Evolutionary conservation across 2,113 vertebrate genomes (phyloP).

Genomic region (Gymnogyps californianus): DNA sequence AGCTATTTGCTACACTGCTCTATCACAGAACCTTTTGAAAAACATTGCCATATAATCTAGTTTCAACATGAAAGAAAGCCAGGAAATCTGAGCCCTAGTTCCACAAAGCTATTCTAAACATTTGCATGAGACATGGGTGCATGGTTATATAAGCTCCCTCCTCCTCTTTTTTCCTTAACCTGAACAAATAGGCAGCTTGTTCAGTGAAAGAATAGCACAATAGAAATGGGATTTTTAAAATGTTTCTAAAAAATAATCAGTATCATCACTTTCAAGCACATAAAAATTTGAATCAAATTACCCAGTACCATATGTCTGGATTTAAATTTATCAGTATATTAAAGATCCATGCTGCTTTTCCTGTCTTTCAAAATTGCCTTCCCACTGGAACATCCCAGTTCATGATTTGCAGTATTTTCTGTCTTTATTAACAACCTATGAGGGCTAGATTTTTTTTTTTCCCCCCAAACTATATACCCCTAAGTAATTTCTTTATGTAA

Average conservation of each 20-base stretch:
- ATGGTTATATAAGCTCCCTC: background rate
- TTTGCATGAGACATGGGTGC: background rate
- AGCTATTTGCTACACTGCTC: background rate
- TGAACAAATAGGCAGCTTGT: background rate
- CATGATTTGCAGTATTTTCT: background rate
- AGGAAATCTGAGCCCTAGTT: background rate
- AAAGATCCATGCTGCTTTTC: background rate
- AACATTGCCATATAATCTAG: background rate
- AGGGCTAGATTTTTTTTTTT: background rate
- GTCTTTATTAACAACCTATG: background rate
- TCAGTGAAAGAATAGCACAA: background rate
- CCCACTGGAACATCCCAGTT: background rate
- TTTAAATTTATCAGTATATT: background rate
- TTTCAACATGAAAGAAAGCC: background rate
- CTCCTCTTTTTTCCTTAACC: background rate
- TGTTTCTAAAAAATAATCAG: background rate
- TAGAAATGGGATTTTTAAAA: background rate
- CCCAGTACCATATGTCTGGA: background rate
- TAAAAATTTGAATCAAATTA: background rate
- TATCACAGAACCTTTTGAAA: background rate
- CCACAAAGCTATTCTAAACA: background rate
- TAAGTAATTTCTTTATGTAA: background rate
- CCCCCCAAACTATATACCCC: background rate
- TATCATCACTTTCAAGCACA: background rate
- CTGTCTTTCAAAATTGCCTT: background rate